A percentile compares a stretch with the other conserved stretches of the same genome.
These are phyloP conservation scores for Parazoanthus atlanticus DNA, from an alignment of 92 coral and sea anemone species.

Conservation along the genomic window DNA sequence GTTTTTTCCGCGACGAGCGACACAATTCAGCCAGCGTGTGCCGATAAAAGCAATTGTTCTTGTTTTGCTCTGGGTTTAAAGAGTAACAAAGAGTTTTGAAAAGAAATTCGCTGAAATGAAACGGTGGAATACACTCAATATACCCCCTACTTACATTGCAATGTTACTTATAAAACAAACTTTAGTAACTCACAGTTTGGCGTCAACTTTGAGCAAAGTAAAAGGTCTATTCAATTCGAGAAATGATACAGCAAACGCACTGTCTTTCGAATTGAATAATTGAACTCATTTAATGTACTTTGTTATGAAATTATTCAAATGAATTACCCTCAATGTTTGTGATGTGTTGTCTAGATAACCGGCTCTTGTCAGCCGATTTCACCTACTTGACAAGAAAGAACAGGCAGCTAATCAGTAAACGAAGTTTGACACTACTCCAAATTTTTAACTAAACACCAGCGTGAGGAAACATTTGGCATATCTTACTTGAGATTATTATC, in stretches of 20 bases:
- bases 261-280: constrained; percentile 20
- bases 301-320: constrained; percentile 21
- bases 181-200: neutral
- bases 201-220: neutral
- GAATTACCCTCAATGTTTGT: constrained; percentile 4
- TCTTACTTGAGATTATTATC: neutral
- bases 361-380: neutral
- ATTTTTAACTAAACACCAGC: neutral
- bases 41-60: neutral
- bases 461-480: neutral
- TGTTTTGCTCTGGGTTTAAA: neutral
- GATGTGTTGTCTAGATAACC: neutral
- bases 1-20: constrained; percentile 8
- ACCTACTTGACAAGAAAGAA: neutral
- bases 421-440: neutral
- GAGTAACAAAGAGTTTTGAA: neutral
- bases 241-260: neutral
- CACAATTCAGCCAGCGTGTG: constrained; percentile 10
- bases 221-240: constrained; percentile 1
- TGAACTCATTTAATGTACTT: constrained; percentile 22
- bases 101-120: constrained; percentile 10
- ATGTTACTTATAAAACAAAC: neutral
- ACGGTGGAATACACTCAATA: neutral
- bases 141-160: neutral
- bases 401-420: neutral